Percentiles rank a stretch among this genome's conserved stretches.
phyloP scores from a whole-genome alignment of 2,113 vertebrate genomes.

The Neogobius melanostomus region DNA sequence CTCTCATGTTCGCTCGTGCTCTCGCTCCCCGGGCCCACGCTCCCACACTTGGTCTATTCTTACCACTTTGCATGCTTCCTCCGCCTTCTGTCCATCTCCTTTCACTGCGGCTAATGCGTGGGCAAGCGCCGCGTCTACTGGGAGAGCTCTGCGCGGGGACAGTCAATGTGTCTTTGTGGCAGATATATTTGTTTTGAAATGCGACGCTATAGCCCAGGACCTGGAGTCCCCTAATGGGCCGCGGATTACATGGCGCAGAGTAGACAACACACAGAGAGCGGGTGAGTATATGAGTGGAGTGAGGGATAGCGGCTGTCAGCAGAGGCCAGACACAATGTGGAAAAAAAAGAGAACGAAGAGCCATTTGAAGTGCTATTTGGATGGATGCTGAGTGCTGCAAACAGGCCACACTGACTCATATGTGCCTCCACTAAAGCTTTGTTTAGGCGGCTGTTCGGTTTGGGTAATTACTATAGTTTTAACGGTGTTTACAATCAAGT shows the following conservation, averaged over 20 bases:
- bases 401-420: not conserved
- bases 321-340: constrained; percentile 35
- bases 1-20: constrained; percentile 16
- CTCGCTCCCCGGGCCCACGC: constrained; percentile 16
- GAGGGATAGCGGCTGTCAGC: constrained; percentile 69
- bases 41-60: constrained; percentile 17
- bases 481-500: not conserved
- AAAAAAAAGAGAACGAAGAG: constrained; percentile 27
- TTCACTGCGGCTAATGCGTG: constrained; percentile 39
- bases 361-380: not conserved
- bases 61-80: not conserved
- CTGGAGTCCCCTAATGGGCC: constrained; percentile 37
- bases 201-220: constrained; percentile 42
- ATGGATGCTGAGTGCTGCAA: not conserved
- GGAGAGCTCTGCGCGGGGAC: not conserved
- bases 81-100: constrained; percentile 20
- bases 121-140: not conserved
- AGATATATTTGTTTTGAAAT: constrained; percentile 34
- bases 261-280: not conserved
- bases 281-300: constrained; percentile 35
- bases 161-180: constrained; percentile 3
- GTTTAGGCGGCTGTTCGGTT: not conserved
- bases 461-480: not conserved
- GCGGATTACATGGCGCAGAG: constrained; percentile 44
- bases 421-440: not conserved